phyloP scores from a whole-genome alignment of 2,797 vertebrate species.

The Danio jaintianensis region DNA sequence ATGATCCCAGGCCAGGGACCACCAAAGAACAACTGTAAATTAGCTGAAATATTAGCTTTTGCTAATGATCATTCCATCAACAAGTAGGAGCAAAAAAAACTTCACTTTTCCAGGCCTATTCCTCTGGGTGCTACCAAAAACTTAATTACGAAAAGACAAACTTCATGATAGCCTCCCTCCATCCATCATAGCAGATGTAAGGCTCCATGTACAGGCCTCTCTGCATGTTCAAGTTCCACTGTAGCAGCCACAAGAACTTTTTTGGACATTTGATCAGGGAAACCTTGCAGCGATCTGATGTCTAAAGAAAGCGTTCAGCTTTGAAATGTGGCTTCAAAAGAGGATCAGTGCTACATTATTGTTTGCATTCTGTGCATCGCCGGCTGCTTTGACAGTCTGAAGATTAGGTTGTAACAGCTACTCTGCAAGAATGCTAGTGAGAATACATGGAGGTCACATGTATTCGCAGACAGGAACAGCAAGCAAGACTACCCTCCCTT shows the following conservation, averaged over 20 bases:
- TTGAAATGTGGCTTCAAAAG: constrained; percentile 5
- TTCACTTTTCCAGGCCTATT: constrained; percentile 50
- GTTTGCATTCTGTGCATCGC: constrained; percentile 4
- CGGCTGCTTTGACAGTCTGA: constrained; percentile 20
- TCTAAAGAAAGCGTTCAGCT: not conserved
- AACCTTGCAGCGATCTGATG: not conserved
- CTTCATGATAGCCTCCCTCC: constrained; percentile 52
- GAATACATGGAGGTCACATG: constrained; percentile 40
- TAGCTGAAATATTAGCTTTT: constrained; percentile 88
- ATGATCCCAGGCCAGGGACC: constrained; percentile 76
- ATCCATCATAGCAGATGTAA: constrained; percentile 62
- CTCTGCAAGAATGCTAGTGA: constrained; percentile 40
- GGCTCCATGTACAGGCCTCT: constrained; percentile 28
- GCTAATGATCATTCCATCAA: constrained; percentile 72
- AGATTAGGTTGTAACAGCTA: constrained; percentile 36
- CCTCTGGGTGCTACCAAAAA: constrained; percentile 55
- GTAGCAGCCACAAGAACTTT: constrained; percentile 30
- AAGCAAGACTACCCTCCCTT: constrained; percentile 39
- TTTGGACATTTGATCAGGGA: constrained; percentile 5
- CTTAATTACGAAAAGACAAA: constrained; percentile 67
- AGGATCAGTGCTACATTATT: not conserved
- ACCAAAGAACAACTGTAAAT: constrained; percentile 88
- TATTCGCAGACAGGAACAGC: constrained; percentile 37
- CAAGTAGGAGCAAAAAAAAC: constrained; percentile 67
- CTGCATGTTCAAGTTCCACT: constrained; percentile 23